These are phyloP conservation scores for Sardinella longiceps DNA, from an alignment of 2,797 vertebrate species.

Conservation along the genomic window DNA sequence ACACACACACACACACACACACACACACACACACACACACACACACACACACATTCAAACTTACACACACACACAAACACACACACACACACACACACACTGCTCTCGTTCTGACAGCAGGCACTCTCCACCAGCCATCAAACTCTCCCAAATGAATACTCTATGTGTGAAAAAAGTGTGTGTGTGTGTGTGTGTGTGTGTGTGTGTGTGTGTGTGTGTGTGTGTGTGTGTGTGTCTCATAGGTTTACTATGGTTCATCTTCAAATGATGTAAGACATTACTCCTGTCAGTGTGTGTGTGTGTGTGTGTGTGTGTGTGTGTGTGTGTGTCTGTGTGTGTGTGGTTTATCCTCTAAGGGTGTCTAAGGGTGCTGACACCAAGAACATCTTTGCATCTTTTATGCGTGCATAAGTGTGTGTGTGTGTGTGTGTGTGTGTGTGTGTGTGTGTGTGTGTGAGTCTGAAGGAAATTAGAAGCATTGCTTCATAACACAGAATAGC, in stretches of 20 bases:
- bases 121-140: too few relatives aligned
- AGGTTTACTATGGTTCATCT: not conserved
- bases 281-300: not conserved
- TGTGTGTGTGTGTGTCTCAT: not conserved
- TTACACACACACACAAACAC: not conserved
- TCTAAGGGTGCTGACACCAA: not conserved
- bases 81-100: too few relatives aligned
- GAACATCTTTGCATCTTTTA: not conserved
- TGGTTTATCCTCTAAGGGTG: not conserved
- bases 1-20: constrained; percentile 11
- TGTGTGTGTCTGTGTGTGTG: not conserved
- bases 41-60: too few relatives aligned
- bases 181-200: too few relatives aligned
- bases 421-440: not conserved
- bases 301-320: constrained; percentile 14
- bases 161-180: too few relatives aligned
- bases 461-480: not conserved
- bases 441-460: not conserved
- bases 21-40: constrained; percentile 19
- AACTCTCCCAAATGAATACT: too few relatives aligned
- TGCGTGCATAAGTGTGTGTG: not conserved
- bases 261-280: not conserved
- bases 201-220: not conserved
- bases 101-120: too few relatives aligned
- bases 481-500: not conserved